Percentiles rank a stretch among this genome's conserved stretches.
Evolutionary conservation across 2,113 vertebrate genomes (phyloP).

Genomic region (Oxygymnocypris stewartii): DNA sequence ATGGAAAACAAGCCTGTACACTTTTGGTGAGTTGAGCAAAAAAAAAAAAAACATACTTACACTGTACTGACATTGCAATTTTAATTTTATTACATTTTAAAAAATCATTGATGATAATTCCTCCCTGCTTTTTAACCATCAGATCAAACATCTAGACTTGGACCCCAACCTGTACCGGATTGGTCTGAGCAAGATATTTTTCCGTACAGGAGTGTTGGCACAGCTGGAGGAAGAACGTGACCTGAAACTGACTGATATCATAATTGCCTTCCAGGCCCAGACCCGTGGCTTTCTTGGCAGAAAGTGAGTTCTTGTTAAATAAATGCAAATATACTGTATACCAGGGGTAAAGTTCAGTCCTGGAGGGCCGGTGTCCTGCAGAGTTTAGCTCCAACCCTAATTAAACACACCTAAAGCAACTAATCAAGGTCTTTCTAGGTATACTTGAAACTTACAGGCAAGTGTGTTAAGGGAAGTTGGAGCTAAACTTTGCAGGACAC

Average conservation of each 20-base stretch:
- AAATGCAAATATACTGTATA: background rate
- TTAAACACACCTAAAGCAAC: too few relatives aligned
- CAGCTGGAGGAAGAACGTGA: slow-evolving; percentile 96
- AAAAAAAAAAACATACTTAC: background rate
- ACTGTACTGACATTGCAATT: background rate
- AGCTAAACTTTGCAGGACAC: too few relatives aligned
- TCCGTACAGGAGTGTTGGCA: slow-evolving; percentile 93
- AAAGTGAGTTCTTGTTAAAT: slow-evolving; percentile 78
- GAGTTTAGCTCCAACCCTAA: too few relatives aligned
- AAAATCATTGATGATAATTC: background rate
- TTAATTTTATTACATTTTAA: too few relatives aligned
- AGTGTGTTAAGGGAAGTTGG: too few relatives aligned
- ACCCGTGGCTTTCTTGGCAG: slow-evolving; percentile 87
- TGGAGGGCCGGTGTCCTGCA: too few relatives aligned
- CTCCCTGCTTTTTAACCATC: background rate
- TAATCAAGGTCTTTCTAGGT: too few relatives aligned
- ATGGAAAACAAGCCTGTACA: slow-evolving; percentile 92
- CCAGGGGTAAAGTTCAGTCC: background rate
- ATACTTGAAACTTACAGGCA: too few relatives aligned
- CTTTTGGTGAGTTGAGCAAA: slow-evolving; percentile 82
- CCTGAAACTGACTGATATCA: slow-evolving; percentile 91
- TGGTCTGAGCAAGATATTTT: slow-evolving; percentile 98
- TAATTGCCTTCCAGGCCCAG: slow-evolving; percentile 91
- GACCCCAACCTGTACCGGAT: slow-evolving; percentile 94
- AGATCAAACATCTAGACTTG: slow-evolving; percentile 93